Base-by-base conservation (phyloP, 2,888 invertebrate species). In the Schizotus pectinicornis region DNA sequence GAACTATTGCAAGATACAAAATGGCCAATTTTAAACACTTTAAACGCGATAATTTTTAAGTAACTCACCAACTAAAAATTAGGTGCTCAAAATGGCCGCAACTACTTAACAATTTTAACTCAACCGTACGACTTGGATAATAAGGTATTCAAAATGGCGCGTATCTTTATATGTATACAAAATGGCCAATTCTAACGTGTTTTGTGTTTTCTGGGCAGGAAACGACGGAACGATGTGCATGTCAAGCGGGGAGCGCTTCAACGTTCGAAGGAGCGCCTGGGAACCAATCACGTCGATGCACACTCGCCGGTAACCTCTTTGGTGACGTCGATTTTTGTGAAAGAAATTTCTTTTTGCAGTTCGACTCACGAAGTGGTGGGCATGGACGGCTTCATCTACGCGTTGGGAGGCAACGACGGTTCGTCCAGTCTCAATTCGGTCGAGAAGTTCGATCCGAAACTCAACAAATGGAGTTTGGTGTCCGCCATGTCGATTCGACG, bases 341-440 rank as follows among this genome's bases (percentile, higher is more conserved):
- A 41, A 11, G n/a, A 30, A 12, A 45, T 35, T 36, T 41, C 36
- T 41, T 35, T 53, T 69, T 76, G 1, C 68, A 86, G 88, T 69
- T 88, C 88, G 22, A 88, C 88, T 0, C 88, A 88, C 67, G 88
- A 88, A 77, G 84, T 88, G 7, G 87, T 87, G 1, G 83, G 84
- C 54, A 84, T 87, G 55, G 86, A 86, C 56, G 85, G 84, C 6
- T 81, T 78, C 49, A 79, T 89, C 22, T 87, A 86, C 67, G 86
- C 88, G 0, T 72, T 89, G 34, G 89, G 89, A 22, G 89, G 88
- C 22, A 88, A 88, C 67, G 88, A 89, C 70, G 88, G 89, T 13
- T 87, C 86, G 55, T 86, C 87, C 2, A 88, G 87, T 59, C 78
- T 89, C 9, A 88, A 87, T 74, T 86, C 88, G 0, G 86, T 88